Conservation (phyloP, 2,797 vertebrate species). For the Danio aesculapii region DNA sequence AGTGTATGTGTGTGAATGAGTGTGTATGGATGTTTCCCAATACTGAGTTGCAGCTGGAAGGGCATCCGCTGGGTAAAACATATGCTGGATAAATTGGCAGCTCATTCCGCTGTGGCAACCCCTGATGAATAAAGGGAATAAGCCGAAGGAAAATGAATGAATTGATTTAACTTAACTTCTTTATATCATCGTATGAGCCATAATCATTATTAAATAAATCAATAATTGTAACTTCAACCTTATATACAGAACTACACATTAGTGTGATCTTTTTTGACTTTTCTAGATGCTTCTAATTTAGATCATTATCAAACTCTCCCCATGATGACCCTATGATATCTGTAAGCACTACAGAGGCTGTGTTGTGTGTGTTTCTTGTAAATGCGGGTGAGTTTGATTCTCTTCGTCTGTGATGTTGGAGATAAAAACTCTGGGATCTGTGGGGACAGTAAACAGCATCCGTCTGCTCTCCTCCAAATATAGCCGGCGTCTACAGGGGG, state of each 20-base stretch:
- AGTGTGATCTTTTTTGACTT: conserved; percentile 5
- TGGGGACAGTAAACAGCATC: conserved; percentile 44
- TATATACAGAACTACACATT: not conserved
- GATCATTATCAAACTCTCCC: conserved; percentile 3
- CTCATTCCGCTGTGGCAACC: no score
- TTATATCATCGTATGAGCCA: no score
- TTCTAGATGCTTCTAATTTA: not conserved
- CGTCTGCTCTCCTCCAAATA: conserved; percentile 49
- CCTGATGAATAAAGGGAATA: no score
- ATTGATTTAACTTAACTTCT: no score
- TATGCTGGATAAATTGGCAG: no score
- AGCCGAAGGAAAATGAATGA: no score
- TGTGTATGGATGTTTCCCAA: no score
- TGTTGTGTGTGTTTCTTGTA: conserved; percentile 6
- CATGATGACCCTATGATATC: not conserved
- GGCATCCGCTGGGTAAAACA: no score
- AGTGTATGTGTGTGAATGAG: no score
- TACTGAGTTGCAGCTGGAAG: no score
- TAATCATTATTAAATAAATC: no score
- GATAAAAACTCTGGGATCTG: conserved; percentile 35
- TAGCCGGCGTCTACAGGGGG: conserved; percentile 30
- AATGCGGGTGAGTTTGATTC: conserved; percentile 11
- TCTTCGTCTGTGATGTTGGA: conserved; percentile 29
- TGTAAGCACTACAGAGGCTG: conserved; percentile 10
- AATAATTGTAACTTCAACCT: no score